A percentile compares a stretch with the other conserved stretches of the same genome.
Evolutionary conservation across 2,113 vertebrate genomes (phyloP).

Genomic region (Nymphicus hollandicus): DNA sequence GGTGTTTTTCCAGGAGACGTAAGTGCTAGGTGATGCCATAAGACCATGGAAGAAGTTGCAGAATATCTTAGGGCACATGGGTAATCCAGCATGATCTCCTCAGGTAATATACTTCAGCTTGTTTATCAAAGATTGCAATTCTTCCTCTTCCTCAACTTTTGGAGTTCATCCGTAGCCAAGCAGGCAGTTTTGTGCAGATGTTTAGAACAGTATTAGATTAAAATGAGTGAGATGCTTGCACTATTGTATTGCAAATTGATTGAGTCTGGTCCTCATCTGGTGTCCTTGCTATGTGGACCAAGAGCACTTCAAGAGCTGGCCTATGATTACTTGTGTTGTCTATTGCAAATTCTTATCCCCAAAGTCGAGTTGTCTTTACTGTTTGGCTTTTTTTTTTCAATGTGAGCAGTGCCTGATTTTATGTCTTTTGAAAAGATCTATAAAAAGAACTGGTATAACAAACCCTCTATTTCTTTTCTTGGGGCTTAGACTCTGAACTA

Average conservation of each 20-base stretch:
- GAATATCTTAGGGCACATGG: neutral
- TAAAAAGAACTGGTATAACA: neutral
- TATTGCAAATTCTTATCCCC: neutral
- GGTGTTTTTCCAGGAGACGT: neutral
- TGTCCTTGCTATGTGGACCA: neutral
- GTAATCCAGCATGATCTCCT: neutral
- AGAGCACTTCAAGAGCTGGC: slow-evolving; percentile 9
- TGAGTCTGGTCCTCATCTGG: neutral
- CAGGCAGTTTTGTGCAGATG: neutral
- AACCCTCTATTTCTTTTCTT: neutral
- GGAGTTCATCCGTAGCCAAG: neutral
- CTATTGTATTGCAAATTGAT: slow-evolving; percentile 11
- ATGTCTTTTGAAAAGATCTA: neutral
- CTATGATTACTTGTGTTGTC: neutral
- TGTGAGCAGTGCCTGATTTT: neutral
- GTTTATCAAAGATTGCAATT: neutral
- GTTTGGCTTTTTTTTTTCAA: neutral
- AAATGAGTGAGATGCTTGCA: slow-evolving; percentile 14
- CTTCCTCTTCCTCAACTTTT: neutral
- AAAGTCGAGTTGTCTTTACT: neutral
- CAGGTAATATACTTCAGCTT: neutral
- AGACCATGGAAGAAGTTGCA: neutral
- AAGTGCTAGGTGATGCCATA: neutral
- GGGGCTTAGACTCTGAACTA: neutral
- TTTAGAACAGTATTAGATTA: neutral